Evolutionary conservation across 2,888 invertebrate species (phyloP).

Genomic region (Dicyrtoma fusca): DNA sequence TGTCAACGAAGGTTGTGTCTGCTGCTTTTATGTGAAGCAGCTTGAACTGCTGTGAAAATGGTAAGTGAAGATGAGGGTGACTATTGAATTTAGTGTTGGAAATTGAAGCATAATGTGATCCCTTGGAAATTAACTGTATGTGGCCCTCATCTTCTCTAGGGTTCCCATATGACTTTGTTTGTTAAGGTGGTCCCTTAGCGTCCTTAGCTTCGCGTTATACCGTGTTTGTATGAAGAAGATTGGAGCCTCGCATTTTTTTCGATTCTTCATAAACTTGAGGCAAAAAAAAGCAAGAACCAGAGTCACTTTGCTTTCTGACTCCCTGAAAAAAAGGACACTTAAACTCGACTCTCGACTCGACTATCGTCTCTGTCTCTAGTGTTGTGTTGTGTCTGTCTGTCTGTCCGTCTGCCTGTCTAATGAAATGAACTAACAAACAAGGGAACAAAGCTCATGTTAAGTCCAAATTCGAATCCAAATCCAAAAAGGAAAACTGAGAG

Average conservation of each 20-base stretch:
- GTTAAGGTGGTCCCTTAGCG: conserved; percentile 23
- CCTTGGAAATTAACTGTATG: conserved; percentile 30
- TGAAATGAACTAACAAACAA: neutral
- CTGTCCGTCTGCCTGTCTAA: conserved; percentile 2
- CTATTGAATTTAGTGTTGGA: conserved; percentile 15
- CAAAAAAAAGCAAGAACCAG: neutral
- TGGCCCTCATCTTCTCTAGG: conserved; percentile 14
- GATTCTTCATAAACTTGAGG: neutral
- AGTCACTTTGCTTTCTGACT: neutral
- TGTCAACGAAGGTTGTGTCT: too few species aligned
- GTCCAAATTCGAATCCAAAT: neutral
- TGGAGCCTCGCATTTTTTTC: too few species aligned
- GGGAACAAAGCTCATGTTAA: neutral
- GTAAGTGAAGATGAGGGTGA: conserved; percentile 20
- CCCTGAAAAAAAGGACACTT: conserved; percentile 20
- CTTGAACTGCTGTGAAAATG: conserved; percentile 33
- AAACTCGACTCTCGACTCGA: neutral
- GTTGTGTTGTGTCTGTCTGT: too few species aligned
- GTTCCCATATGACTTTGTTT: conserved; percentile 13
- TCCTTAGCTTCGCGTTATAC: too few species aligned
- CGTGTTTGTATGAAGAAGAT: too few species aligned
- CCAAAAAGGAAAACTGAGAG: neutral
- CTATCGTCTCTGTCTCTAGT: too few species aligned
- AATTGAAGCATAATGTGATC: conserved; percentile 22
- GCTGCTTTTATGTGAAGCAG: neutral